Base-by-base conservation (phyloP, 2,113 vertebrate genomes). In the Falco punctatus region DNA sequence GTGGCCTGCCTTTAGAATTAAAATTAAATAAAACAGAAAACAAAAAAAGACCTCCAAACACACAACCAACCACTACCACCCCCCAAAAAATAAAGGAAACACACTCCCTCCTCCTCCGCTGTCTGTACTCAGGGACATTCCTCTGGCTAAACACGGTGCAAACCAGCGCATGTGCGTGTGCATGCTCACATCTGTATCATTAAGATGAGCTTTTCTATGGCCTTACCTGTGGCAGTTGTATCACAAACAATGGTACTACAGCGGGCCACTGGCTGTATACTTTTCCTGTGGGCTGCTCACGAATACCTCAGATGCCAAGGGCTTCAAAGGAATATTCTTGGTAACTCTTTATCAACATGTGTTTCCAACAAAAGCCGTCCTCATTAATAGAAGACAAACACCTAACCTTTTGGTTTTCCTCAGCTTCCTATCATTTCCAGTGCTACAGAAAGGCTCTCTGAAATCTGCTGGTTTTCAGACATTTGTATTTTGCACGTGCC, bases 311-410 rank as follows among this genome's bases (percentile, higher is more conserved):
- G 30, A 92, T 93, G 44, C 9, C 33, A 95, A 93, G 8, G 54
- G 23, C 32, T 91, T 96, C 72, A 93, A 95, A 97, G 33, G 93
- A 93, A 64, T 92, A 94, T 73, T 72, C 54, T 23, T 90, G 24
- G 62, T 44, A 92, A 92, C 52, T 74, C 35, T 83, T 81, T 80
- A 89, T 86, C 55, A 95, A 38, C 5, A 77, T 48, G 67, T 70
- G 64, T 66, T 97, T 90, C 96, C 80, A 93, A 79, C 30, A 92
- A 94, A 95, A 51, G 6, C 11, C 79, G 67, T n/a, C 57, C 20
- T 93, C 75, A 27, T 89, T 96, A 86, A 96, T 95, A 91, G 75
- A 80, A 92, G 32, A 40, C 16, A 96, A 86, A 66, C 5, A 1
- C 80, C 23, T 75, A 95, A 95, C 42, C 70, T 27, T 89, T 96